Conservation (phyloP, 2,797 vertebrate species). For the Prionace glauca region DNA sequence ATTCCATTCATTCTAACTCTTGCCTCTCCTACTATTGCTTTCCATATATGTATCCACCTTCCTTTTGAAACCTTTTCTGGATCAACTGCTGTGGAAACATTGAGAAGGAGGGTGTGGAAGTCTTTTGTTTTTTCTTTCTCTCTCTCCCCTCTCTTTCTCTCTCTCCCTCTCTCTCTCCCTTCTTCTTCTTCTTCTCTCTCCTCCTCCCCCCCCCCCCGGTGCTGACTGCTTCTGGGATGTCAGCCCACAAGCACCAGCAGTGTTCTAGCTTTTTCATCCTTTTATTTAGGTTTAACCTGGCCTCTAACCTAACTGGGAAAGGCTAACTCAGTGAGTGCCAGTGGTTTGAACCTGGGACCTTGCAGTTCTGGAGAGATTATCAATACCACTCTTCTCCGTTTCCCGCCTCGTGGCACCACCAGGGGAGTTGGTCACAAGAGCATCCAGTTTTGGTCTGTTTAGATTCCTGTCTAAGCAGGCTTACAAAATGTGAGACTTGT, state of each 20-base stretch:
- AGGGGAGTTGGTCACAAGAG: too few species aligned
- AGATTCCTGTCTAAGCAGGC: neutral
- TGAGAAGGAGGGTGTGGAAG: neutral
- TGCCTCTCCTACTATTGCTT: neutral
- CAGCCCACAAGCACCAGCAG: neutral
- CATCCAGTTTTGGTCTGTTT: neutral
- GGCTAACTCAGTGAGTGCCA: neutral
- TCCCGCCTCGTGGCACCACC: neutral
- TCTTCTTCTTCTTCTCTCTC: too few species aligned
- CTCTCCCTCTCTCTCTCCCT: too few species aligned
- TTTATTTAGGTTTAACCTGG: neutral
- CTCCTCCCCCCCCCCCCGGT: neutral
- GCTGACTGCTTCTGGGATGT: neutral
- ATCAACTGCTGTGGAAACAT: neutral
- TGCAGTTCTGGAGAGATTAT: neutral
- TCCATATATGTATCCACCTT: neutral
- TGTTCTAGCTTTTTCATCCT: neutral
- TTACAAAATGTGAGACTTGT: slow-evolving; percentile 1
- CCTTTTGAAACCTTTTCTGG: neutral
- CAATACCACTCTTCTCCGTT: neutral
- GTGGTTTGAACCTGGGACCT: neutral
- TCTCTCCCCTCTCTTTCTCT: neutral
- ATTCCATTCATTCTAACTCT: neutral
- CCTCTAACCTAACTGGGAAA: neutral
- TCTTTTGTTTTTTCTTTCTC: neutral